These are phyloP conservation scores for Marmota monax DNA, from an alignment of 2,113 vertebrate species.

Conservation along the genomic window DNA sequence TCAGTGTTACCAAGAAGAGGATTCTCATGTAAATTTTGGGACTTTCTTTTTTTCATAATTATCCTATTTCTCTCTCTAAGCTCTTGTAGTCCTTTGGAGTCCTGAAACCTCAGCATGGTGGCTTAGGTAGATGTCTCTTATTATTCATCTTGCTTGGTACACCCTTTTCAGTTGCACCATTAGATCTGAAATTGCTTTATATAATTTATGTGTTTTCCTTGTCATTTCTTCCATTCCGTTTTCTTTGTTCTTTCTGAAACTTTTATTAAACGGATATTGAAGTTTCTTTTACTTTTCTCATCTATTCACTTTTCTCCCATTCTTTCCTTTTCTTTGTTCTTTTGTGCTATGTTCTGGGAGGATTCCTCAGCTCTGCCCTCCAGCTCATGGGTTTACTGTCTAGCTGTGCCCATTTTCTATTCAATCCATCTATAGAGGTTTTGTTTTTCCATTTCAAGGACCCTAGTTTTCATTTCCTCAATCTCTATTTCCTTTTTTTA, in stretches of 20 bases:
- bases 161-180: background rate
- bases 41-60: background rate
- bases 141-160: background rate
- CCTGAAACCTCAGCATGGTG: background rate
- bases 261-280: background rate
- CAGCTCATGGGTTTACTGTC: background rate
- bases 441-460: background rate
- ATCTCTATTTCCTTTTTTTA: background rate
- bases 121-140: background rate
- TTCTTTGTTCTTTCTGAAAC: constrained; percentile 5
- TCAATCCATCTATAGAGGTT: background rate
- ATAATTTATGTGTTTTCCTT: constrained; percentile 12
- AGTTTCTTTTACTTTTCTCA: background rate
- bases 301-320: constrained; percentile 15
- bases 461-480: background rate
- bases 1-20: background rate
- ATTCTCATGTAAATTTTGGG: background rate
- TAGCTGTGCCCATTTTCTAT: background rate
- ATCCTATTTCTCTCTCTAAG: background rate
- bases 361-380: background rate
- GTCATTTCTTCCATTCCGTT: background rate
- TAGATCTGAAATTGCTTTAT: background rate
- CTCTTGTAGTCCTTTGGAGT: background rate
- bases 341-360: background rate
- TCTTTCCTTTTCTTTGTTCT: constrained; percentile 18